Conservation (phyloP, 2,797 vertebrate genomes). For the Malacoctenus gilli region DNA sequence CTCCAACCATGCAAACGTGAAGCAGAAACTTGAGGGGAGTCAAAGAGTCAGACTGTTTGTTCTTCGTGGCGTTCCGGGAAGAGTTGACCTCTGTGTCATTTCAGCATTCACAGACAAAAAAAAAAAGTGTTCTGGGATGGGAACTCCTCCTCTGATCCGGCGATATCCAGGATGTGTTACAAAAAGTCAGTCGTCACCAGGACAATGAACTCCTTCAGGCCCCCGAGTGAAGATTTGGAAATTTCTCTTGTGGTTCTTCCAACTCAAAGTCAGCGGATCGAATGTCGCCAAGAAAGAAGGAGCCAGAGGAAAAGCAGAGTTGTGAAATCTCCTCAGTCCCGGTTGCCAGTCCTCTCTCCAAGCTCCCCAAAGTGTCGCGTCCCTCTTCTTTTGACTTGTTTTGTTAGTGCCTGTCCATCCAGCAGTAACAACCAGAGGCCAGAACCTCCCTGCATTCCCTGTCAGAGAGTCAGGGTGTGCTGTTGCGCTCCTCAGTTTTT, state of each 20-base stretch:
- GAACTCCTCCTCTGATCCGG: background rate
- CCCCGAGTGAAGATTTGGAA: constrained; percentile 51
- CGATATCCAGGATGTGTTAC: constrained; percentile 17
- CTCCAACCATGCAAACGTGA: background rate
- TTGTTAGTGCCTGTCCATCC: constrained; percentile 80
- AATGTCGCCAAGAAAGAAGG: constrained; percentile 53
- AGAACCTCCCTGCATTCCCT: constrained; percentile 72
- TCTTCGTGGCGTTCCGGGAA: constrained; percentile 4
- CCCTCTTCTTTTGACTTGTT: constrained; percentile 62
- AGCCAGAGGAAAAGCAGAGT: constrained; percentile 58
- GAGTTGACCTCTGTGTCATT: background rate
- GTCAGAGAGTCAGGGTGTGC: constrained; percentile 69
- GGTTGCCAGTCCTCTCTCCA: constrained; percentile 43
- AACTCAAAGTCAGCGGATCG: constrained; percentile 55
- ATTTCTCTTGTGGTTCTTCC: constrained; percentile 54
- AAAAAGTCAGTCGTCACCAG: constrained; percentile 66
- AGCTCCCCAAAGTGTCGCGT: constrained; percentile 43
- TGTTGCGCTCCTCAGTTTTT: constrained; percentile 67
- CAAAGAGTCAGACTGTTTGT: background rate
- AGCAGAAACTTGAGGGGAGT: background rate
- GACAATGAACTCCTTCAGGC: constrained; percentile 48
- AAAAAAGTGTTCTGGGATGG: constrained; percentile 10
- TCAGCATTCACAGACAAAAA: constrained; percentile 5
- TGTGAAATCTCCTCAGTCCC: constrained; percentile 53
- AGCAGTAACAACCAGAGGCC: constrained; percentile 74